These are phyloP conservation scores for Neelides sp. DNA, from an alignment of 1,140 invertebrate species.

Conservation along the genomic window DNA sequence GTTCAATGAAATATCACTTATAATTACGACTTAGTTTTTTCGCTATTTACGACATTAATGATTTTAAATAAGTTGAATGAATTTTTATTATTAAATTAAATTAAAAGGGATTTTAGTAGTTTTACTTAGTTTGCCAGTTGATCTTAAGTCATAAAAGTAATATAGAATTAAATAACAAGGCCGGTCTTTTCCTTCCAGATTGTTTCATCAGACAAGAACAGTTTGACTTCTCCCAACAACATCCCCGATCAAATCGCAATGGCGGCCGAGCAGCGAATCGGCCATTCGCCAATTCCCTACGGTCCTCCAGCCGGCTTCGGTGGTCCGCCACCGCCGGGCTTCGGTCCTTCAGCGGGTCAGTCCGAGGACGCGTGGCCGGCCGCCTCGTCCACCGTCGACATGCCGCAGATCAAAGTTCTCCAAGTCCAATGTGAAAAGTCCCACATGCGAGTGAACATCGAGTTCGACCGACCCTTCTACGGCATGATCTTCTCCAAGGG, in stretches of 20 bases:
- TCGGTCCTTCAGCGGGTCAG: slow-evolving; percentile 40
- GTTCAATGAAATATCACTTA: background rate
- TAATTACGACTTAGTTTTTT: background rate
- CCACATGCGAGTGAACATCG: slow-evolving; percentile 85
- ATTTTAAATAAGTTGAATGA: background rate
- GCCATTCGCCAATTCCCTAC: slow-evolving; percentile 64
- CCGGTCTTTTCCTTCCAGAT: slow-evolving; percentile 14
- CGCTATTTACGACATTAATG: background rate
- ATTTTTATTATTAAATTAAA: background rate
- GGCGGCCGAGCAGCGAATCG: slow-evolving; percentile 24
- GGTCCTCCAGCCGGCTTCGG: slow-evolving; percentile 37
- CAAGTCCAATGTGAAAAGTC: slow-evolving; percentile 93
- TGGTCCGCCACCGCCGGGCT: slow-evolving; percentile 40
- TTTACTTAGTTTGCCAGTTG: background rate
- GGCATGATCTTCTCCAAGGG: slow-evolving; percentile 77
- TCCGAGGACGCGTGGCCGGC: slow-evolving; percentile 68
- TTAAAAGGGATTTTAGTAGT: background rate
- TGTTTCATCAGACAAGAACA: slow-evolving; percentile 13
- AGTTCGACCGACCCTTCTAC: slow-evolving; percentile 87
- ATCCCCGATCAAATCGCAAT: slow-evolving; percentile 25
- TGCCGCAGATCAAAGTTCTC: slow-evolving; percentile 77
- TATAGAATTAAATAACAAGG: too few relatives aligned
- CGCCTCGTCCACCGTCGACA: slow-evolving; percentile 53
- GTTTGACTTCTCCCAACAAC: slow-evolving; percentile 11
- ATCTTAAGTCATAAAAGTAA: background rate